Base-by-base conservation (phyloP, 35 echinoderm and acorn worm genomes). In the Heliocidaris erythrogramma region DNA sequence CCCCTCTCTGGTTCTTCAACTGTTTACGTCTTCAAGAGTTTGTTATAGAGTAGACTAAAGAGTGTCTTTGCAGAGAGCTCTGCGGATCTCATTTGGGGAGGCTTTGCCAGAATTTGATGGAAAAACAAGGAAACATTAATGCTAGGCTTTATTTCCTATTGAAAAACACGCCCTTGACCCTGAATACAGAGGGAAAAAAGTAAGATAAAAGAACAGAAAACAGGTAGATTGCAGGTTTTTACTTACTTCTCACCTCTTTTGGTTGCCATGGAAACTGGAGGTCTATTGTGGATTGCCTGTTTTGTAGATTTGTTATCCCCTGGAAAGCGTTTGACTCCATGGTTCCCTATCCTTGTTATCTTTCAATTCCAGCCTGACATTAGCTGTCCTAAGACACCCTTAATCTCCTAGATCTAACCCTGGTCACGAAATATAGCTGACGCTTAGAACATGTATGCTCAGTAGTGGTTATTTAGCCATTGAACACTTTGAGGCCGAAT, bases 71-170 rank as follows among this genome's bases (percentile, higher is more conserved):
- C 65, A 21, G 7, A 42, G 65, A 24, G 65, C 65, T 42, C 35
- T 78, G 65, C 65, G 21, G 65, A 78, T 78, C 65, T 78, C 65
- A 78, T 78, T 78, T 78, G 18, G 21, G 65, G 14, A 5, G 65
- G 65, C 65, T 78, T 78, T 78, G 65, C 65, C 65, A 78, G 65
- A 78, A 78, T 78, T 78, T n/a, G 65, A 78, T 78, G 65, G 17
- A 78, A 78, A 78, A 78, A 78, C 65, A 78, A 78, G 65, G 65
- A 78, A 78, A 78, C 65, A 78, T 78, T 78, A 78, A 78, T 78
- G 65, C 65, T 78, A 27, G 65, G 27, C 65, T 78, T 21, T 78
- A 29, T n/a, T 78, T 21, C 65, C 27, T 21, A 18, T 78, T 8
- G 65, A 78, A 78, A 24, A 24, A 78, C 65, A 78, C 18, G 65